Percentiles rank a stretch among this genome's conserved stretches.
Conservation (phyloP, 2,113 vertebrate genomes). For the Corythornis vintsioides region DNA sequence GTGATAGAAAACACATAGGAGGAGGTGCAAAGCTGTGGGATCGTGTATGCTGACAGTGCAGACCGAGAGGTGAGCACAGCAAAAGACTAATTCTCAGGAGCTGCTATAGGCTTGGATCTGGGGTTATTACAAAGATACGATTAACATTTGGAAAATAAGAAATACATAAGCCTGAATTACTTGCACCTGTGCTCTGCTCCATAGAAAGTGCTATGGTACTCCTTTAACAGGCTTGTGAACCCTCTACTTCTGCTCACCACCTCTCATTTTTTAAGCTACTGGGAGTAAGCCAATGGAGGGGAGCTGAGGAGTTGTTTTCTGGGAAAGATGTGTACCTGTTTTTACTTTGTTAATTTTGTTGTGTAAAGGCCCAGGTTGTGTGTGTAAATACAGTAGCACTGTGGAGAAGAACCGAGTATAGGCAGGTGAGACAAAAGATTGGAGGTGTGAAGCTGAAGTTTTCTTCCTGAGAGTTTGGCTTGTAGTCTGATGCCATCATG, state of each 20-base stretch:
- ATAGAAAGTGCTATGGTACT: background rate
- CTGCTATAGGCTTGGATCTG: background rate
- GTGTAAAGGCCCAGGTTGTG: background rate
- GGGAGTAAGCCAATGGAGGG: background rate
- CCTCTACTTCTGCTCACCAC: background rate
- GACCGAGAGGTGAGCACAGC: background rate
- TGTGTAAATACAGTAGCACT: background rate
- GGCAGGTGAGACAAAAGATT: background rate
- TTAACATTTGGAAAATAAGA: conserved; percentile 21
- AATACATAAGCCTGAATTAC: background rate
- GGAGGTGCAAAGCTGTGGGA: background rate
- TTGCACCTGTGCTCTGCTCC: background rate
- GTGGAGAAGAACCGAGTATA: background rate
- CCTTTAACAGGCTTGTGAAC: background rate
- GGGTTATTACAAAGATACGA: background rate
- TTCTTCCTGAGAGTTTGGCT: background rate
- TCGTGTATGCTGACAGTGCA: background rate
- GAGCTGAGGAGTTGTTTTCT: fast-evolving
- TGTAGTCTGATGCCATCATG: background rate
- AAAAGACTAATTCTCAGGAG: background rate
- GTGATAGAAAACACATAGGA: background rate
- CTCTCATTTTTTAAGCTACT: background rate
- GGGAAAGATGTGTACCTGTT: background rate
- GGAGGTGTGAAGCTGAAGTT: background rate
- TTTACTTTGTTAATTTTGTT: background rate